Base-by-base conservation (phyloP, 1,140 invertebrate species). In the Psilanteris sp. region DNA sequence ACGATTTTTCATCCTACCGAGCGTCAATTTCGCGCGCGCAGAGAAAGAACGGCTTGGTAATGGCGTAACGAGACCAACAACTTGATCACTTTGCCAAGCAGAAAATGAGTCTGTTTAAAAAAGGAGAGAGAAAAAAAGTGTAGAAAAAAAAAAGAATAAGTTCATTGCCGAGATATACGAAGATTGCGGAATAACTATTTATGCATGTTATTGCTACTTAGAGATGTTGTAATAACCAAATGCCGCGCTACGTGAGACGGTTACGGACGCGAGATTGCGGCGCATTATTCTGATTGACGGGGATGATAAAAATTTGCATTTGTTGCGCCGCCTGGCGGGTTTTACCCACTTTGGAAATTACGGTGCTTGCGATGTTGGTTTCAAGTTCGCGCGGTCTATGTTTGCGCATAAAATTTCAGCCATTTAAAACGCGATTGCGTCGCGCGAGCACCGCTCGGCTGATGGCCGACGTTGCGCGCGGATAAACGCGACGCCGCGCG, bases 1-100 rank as follows among this genome's bases (percentile, higher is more conserved):
- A 13, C 62, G 37, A 55, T 75, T 75, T 55, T 67, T 67, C 37
- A 59, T 70, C 16, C 66, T n/a, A 15, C 34, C 46, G 31, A 52
- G 52, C 54, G 18, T 32, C 55, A 67, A 68, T 68, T 75, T 75
- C 16, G 39, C 34, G 9, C 48, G 48, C 34, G 15, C 36, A 50
- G 22, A 43, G 26, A 5, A 36, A 29, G 44, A 36, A 14, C 41
- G 32, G 31, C 64, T 57, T 57, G 46, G 57, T 54, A 64, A 64
- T 55, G 26, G 36, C 66, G 59, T 77, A 77, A 77, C 67, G 55
- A 71, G 74, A 71, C 67, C 74, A 57, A 61, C 66, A 48, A 67
- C 52, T 67, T 57, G 74, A 67, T 71, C 67, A 55, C 52, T 64
- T 62, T 55, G 52, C 59, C 67, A 20, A 55, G 54, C 61, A 68